Evolutionary conservation across 2,888 invertebrate species (phyloP).

Genomic region (Ichneumon xanthorius): DNA sequence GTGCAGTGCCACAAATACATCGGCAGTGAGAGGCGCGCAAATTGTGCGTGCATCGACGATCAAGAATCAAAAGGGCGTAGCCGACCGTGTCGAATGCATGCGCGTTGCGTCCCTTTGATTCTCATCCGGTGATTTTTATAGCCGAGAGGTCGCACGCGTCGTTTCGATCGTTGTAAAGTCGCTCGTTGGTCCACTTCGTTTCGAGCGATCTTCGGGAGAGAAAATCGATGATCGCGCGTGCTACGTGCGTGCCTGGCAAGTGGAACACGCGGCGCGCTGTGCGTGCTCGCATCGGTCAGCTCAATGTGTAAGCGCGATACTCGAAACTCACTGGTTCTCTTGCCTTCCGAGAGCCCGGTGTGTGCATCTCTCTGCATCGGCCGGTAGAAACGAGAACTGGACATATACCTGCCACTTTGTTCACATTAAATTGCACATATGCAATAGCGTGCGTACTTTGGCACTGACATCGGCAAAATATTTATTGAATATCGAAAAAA

Average conservation of each 20-base stretch:
- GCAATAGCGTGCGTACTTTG: slow-evolving; percentile 6
- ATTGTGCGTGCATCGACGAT: too few relatives aligned
- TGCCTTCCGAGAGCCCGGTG: neutral
- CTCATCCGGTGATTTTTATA: neutral
- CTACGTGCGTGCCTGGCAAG: slow-evolving; percentile 64
- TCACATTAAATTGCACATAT: slow-evolving; percentile 44
- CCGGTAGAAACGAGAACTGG: slow-evolving; percentile 16
- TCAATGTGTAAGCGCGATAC: slow-evolving; percentile 7
- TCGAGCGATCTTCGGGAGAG: slow-evolving; percentile 51
- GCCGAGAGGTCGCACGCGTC: slow-evolving; percentile 58
- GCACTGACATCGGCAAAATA: slow-evolving; percentile 14
- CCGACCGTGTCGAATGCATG: too few relatives aligned
- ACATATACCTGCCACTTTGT: slow-evolving; percentile 53
- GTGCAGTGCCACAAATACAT: neutral
- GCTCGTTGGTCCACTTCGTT: slow-evolving; percentile 64
- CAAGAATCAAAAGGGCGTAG: too few relatives aligned
- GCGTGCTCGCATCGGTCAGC: slow-evolving; percentile 12
- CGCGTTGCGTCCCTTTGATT: too few relatives aligned
- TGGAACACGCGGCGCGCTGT: slow-evolving; percentile 45
- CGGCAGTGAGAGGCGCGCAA: neutral
- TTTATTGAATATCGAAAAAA: slow-evolving; percentile 34
- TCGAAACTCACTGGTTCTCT: slow-evolving; percentile 32
- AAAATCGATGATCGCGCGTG: slow-evolving; percentile 68
- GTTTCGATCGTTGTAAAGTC: slow-evolving; percentile 61
- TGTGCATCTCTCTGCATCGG: neutral